Percentiles rank a stretch among this genome's conserved stretches.
phyloP scores from a whole-genome alignment of 2,113 vertebrate genomes.

The Syngnathus scovelli region DNA sequence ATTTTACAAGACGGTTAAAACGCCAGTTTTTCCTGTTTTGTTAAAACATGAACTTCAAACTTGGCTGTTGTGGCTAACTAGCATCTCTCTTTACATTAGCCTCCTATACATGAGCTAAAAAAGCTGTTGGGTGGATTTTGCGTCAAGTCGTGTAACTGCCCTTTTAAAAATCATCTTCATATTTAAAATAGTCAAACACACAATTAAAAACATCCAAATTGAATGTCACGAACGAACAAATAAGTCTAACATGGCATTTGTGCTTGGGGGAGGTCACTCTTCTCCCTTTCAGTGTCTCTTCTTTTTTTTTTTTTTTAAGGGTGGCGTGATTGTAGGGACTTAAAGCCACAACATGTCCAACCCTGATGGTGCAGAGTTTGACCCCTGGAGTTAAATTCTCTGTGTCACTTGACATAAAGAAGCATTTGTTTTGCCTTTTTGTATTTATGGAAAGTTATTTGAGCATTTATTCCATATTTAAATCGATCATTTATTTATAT shows the following conservation, averaged over 20 bases:
- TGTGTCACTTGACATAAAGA: background rate
- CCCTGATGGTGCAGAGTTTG: background rate
- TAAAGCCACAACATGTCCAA: background rate
- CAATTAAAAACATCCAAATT: background rate
- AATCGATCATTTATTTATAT: too few species aligned
- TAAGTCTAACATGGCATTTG: background rate
- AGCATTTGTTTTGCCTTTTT: background rate
- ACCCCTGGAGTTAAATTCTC: background rate
- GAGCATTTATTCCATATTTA: background rate
- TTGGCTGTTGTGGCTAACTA: slow-evolving; percentile 30
- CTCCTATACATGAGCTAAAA: slow-evolving; percentile 19
- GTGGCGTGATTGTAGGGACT: background rate
- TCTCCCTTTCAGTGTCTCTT: background rate
- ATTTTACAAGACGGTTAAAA: background rate
- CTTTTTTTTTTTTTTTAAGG: background rate
- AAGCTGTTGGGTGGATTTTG: background rate
- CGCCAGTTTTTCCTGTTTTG: background rate
- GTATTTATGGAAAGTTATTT: background rate
- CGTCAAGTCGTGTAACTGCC: background rate
- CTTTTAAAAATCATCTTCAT: background rate
- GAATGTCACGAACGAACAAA: background rate
- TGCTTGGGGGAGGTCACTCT: background rate
- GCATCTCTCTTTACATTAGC: slow-evolving; percentile 43
- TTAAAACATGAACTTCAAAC: slow-evolving; percentile 11
- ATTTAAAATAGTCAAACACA: background rate